Conservation (phyloP, 2,113 vertebrate genomes). For the Vulpes lagopus region DNA sequence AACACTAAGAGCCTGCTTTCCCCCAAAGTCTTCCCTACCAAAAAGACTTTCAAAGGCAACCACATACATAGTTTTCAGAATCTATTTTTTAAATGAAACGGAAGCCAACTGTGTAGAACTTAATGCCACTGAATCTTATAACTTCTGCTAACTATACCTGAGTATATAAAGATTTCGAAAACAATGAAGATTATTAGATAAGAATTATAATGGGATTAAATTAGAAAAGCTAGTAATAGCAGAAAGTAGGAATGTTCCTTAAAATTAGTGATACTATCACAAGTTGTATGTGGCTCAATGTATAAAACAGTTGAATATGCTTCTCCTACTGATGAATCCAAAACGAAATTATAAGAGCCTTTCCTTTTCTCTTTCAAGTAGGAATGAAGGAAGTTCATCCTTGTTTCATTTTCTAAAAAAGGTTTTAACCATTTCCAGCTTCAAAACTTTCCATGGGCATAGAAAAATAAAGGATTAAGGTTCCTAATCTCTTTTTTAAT, state of each 20-base stretch:
- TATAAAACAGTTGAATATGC: background rate
- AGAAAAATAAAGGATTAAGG: conserved; percentile 6
- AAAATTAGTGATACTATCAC: background rate
- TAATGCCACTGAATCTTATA: conserved; percentile 44
- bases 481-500: background rate
- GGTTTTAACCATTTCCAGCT: background rate
- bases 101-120: background rate
- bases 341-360: background rate
- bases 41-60: conserved; percentile 39
- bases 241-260: background rate
- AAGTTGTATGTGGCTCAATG: background rate
- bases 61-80: conserved; percentile 53
- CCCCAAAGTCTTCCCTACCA: conserved; percentile 26
- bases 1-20: background rate
- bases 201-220: background rate
- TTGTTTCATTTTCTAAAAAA: conserved; percentile 15
- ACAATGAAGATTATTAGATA: background rate
- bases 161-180: conserved; percentile 3
- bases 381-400: background rate
- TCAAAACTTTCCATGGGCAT: background rate
- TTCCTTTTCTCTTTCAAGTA: background rate
- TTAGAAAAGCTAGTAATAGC: background rate
- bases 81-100: background rate
- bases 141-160: background rate
- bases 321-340: background rate